Evolutionary conservation across 2,113 vertebrate species (phyloP).

Genomic region (Falco punctatus): DNA sequence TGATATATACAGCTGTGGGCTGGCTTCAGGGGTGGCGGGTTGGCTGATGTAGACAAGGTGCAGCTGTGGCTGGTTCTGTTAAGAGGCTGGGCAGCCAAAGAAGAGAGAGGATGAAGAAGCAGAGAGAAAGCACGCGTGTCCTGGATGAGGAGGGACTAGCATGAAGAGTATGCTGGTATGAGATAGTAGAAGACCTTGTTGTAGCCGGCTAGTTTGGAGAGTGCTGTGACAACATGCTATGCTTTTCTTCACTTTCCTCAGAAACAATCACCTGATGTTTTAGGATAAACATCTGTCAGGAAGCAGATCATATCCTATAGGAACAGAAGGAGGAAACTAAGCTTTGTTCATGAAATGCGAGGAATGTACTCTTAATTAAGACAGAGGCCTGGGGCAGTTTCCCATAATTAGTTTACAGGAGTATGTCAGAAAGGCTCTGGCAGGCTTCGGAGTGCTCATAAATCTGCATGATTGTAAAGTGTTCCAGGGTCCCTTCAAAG

Average conservation of each 20-base stretch:
- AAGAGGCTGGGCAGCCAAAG: too few species aligned
- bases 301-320: slow-evolving; percentile 60
- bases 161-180: too few species aligned
- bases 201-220: too few species aligned
- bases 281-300: slow-evolving; percentile 57
- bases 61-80: too few species aligned
- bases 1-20: too few species aligned
- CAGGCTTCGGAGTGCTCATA: slow-evolving; percentile 5
- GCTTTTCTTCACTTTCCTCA: not conserved
- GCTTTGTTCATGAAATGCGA: slow-evolving; percentile 58
- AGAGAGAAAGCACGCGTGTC: too few species aligned
- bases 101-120: too few species aligned
- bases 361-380: slow-evolving; percentile 58
- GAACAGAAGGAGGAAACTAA: slow-evolving; percentile 51
- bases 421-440: slow-evolving; percentile 23
- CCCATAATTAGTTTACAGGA: slow-evolving; percentile 54
- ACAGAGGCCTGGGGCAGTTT: slow-evolving; percentile 25
- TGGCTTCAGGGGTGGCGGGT: too few species aligned
- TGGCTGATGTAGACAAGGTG: too few species aligned
- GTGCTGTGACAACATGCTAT: not conserved
- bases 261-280: slow-evolving; percentile 21
- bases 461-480: slow-evolving; percentile 13
- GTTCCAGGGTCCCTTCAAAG: slow-evolving; percentile 40
- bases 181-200: too few species aligned
- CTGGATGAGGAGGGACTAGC: too few species aligned